phyloP scores from a whole-genome alignment of 2,113 vertebrate species.

The Lepus timidus region DNA sequence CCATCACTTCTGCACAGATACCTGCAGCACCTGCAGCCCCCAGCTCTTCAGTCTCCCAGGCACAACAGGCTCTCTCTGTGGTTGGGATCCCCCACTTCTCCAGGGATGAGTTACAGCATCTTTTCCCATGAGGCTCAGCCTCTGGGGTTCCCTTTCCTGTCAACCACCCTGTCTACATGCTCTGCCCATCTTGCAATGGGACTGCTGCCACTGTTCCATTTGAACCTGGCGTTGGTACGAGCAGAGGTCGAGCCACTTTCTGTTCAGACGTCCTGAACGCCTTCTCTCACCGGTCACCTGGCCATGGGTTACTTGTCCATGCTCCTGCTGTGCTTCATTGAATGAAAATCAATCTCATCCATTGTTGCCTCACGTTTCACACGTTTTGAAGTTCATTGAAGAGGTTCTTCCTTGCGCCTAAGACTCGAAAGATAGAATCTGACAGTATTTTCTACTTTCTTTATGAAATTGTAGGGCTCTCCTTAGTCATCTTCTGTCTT shows the following conservation, averaged over 20 bases:
- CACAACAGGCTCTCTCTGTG: background rate
- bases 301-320: background rate
- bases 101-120: background rate
- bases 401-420: background rate
- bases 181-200: background rate
- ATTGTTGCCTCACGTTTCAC: background rate
- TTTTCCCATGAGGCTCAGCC: background rate
- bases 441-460: background rate
- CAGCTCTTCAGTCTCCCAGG: background rate
- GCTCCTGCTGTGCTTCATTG: background rate
- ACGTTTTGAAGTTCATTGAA: background rate
- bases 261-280: background rate
- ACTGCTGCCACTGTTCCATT: background rate
- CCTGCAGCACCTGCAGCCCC: background rate
- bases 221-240: background rate
- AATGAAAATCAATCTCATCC: background rate
- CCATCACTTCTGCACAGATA: background rate
- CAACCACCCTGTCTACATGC: background rate
- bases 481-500: background rate
- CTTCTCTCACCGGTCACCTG: background rate
- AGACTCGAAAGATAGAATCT: background rate
- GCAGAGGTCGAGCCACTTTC: background rate
- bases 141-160: background rate
- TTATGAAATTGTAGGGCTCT: background rate
- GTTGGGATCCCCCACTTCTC: background rate